Evolutionary conservation across 2,888 invertebrate species (phyloP), one percentile per base, ranked within the genome.

Genomic region (Aleiodes leptofemur): DNA sequence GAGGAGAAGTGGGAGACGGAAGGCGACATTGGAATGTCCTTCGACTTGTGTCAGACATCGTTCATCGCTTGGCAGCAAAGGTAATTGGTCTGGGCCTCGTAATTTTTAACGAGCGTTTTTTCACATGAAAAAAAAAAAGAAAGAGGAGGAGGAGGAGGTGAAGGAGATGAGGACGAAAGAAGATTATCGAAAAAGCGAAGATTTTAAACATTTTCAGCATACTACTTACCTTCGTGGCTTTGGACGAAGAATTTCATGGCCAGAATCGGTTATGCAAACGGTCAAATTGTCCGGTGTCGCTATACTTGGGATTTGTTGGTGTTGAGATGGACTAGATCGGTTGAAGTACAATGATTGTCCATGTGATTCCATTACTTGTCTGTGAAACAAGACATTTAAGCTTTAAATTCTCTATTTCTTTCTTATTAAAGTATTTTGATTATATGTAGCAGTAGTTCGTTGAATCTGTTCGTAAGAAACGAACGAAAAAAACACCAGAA

Each of bases 171-270:
- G 4, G 31, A 34, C n/a, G n/a, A 13, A 59, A 13, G 16, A 31
- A 56, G 16, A 34, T 31, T n/a, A 11, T 31, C 11, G n/a, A 34
- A 61, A 9, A 31, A 68, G 23, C 64, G 50, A 50, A 56, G 59
- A 23, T 31, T 70, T 34, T 48, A 57, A 7, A 31, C n/a, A 8
- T 59, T 59, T 71, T 48, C n/a, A 23, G 29, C 23, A 56, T 77
- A 74, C 76, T 56, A 83, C 88, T 90, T 90, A 96, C 96, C 96
- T 94, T 88, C 96, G 92, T 9, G 96, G 96, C 89, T 96, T 96
- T 11, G 96, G 96, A 79, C 96, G 91, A 80, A 96, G 92, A 86
- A 96, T 96, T 90, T 96, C 96, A 90, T 96, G 96, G 83, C 94
- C 95, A 82, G 94, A 94, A 88, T 94, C 94, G 69, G 93, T 92